phyloP scores from a whole-genome alignment of 2,113 vertebrate species.

The Gymnorhina tibicen region DNA sequence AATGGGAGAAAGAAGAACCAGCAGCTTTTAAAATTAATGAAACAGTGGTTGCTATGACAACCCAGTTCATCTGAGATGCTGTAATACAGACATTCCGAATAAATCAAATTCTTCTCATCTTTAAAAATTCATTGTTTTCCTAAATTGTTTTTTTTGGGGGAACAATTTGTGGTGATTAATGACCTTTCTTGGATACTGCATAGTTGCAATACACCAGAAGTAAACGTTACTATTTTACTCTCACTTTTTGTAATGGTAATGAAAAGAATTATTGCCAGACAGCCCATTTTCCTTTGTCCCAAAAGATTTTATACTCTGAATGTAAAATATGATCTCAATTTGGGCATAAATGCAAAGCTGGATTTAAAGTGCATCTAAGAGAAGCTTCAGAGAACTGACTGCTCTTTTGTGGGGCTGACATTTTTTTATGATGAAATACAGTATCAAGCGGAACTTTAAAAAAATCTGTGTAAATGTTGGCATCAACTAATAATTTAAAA shows the following conservation, averaged over 20 bases:
- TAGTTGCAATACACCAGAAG: neutral
- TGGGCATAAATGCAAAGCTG: neutral
- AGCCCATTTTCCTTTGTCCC: neutral
- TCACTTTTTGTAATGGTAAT: neutral
- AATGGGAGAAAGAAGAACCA: neutral
- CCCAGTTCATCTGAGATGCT: neutral
- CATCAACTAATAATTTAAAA: neutral
- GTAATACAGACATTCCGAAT: neutral
- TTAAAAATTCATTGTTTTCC: neutral
- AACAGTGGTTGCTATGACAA: conserved; percentile 6
- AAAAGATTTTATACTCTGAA: neutral
- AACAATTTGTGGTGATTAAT: neutral
- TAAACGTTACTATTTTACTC: neutral
- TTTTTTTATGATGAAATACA: neutral
- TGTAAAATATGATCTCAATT: neutral
- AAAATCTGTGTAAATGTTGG: neutral
- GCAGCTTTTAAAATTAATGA: conserved; percentile 5
- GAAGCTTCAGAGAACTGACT: neutral
- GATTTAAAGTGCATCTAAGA: neutral
- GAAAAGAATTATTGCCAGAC: neutral
- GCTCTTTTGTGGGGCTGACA: neutral
- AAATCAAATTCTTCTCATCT: neutral
- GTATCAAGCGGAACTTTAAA: neutral
- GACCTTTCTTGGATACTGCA: neutral
- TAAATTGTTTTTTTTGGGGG: neutral